Base-by-base conservation (phyloP, 2,888 invertebrate species). In the Ophion ventricosus region DNA sequence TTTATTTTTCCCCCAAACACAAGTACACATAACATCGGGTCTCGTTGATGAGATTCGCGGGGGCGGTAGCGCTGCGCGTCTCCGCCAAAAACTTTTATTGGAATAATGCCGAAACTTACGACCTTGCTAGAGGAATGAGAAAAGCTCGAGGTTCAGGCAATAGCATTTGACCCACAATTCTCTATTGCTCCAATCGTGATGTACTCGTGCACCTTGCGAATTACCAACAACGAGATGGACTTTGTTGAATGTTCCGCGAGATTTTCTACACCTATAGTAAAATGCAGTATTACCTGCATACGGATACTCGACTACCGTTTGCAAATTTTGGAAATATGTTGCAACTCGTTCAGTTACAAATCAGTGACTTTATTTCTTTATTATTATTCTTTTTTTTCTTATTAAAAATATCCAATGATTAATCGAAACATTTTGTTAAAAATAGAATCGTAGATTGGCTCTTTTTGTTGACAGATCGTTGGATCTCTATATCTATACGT, bases 21-120 rank as follows among this genome's bases (percentile, higher is more conserved):
- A 49, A 74, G 25, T 25, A 26, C 17, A 74, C 63, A 64, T 75
- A 83, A 61, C 29, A 74, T 29, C 23, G 64, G 14, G 7, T 73
- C 59, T 66, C 43, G 69, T 75, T 54, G 73, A 78, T 56, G 81
- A 69, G 54, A 40, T 56, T 43, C 74, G 85, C 75, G 86, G 83
- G 79, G 85, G 86, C 85, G 86, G 77, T 59, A 72, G 57, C 72
- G 66, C 73, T 43, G 63, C 75, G 82, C 23, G 8, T 0, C 61
- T 77, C 81, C 80, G 91, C 91, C 90, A 90, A 87, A 89, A 87
- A 89, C 83, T 88, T 89, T 89, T 90, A 87, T 91, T 91, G 90
- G 90, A 90, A 88, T 86, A 84, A 67, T 87, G 90, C 89, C 90
- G 90, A 88, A 88, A 63, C 61, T 70, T 85, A 72, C 87, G 87